Evolutionary conservation across 2,113 vertebrate genomes (phyloP).

Genomic region (Talpa occidentalis): DNA sequence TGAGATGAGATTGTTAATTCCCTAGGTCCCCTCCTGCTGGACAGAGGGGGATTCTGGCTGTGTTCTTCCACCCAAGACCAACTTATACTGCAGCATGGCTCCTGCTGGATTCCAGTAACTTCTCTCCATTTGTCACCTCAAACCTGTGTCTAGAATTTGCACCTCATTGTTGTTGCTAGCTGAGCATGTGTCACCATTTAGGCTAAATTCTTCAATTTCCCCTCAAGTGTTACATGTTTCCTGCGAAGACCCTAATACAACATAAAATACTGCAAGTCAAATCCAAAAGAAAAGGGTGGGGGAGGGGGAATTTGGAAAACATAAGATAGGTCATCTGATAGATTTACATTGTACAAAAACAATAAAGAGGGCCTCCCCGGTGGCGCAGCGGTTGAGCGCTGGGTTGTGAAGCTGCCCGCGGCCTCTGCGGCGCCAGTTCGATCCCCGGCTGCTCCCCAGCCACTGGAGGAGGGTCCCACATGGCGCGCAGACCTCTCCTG

Average conservation of each 20-base stretch:
- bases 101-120: neutral
- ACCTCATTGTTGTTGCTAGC: neutral
- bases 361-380: too few species aligned
- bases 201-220: neutral
- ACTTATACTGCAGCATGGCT: neutral
- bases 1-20: neutral
- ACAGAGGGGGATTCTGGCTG: neutral
- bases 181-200: neutral
- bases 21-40: neutral
- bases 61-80: neutral
- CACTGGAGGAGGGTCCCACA: too few species aligned
- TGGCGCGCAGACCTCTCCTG: too few species aligned
- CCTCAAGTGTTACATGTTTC: neutral
- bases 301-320: neutral
- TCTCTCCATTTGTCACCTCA: neutral
- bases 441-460: too few species aligned
- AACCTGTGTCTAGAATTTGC: neutral
- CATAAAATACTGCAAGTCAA: neutral
- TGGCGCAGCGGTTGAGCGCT: too few species aligned
- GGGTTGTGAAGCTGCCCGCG: too few species aligned
- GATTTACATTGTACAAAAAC: neutral
- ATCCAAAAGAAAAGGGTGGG: neutral
- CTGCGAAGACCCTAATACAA: neutral
- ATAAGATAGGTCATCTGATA: neutral
- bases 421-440: too few species aligned